A percentile compares a stretch with the other conserved stretches of the same genome.
Conservation (phyloP, 2,113 vertebrate species). For the Aramus guarauna region DNA sequence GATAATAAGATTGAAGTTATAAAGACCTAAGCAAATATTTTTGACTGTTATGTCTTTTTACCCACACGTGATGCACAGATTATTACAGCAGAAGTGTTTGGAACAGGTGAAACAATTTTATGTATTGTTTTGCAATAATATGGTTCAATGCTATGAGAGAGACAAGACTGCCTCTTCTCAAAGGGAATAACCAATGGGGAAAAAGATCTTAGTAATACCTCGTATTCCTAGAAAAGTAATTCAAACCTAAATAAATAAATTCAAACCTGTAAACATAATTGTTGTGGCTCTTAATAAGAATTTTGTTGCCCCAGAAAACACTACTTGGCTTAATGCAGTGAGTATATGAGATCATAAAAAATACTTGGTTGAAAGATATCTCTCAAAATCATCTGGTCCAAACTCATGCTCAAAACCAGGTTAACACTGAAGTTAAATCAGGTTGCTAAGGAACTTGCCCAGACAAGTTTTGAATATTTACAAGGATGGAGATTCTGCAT, state of each 20-base stretch:
- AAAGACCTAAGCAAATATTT: conserved; percentile 52
- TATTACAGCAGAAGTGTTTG: conserved; percentile 19
- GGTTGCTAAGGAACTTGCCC: background rate
- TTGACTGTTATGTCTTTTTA: background rate
- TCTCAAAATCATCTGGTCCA: background rate
- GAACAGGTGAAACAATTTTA: conserved; percentile 2
- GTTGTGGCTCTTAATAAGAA: background rate
- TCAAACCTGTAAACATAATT: background rate
- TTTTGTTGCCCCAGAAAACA: background rate
- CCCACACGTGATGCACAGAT: background rate
- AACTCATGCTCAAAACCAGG: background rate
- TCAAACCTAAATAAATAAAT: background rate
- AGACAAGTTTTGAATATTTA: background rate
- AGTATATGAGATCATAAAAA: background rate
- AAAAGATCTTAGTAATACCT: background rate
- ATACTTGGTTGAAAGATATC: background rate
- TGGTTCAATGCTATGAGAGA: background rate
- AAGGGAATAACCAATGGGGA: background rate
- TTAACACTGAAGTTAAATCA: background rate
- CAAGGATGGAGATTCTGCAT: background rate
- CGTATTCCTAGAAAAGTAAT: background rate
- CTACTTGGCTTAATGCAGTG: background rate
- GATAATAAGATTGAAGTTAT: background rate
- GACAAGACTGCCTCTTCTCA: conserved; percentile 12
- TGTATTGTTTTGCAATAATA: background rate